These are phyloP conservation scores for Limnephilus rhombicus DNA, from an alignment of 2,888 invertebrate genomes.

Conservation along the genomic window DNA sequence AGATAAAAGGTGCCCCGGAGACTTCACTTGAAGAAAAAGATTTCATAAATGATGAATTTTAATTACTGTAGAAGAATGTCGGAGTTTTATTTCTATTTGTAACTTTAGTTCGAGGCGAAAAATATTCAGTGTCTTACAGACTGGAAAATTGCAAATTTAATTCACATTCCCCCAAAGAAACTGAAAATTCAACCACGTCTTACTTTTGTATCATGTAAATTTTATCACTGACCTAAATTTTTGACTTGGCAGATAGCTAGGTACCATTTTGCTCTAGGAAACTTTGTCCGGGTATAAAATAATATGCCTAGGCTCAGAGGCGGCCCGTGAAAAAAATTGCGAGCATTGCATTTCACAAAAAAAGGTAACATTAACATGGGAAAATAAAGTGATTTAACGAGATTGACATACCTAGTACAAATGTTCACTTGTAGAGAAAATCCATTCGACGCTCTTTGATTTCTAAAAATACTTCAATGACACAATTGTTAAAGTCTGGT, in stretches of 20 bases:
- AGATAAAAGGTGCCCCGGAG: constrained; percentile 39
- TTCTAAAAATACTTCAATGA: too few relatives aligned
- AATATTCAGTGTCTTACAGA: constrained; percentile 18
- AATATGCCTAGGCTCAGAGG: background rate
- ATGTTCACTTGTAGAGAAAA: too few relatives aligned
- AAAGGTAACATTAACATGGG: too few relatives aligned
- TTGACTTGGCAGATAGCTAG: background rate
- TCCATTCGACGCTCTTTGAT: too few relatives aligned
- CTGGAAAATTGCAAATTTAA: constrained; percentile 17
- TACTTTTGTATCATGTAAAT: constrained; percentile 1
- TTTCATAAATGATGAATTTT: constrained; percentile 49
- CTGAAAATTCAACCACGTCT: background rate
- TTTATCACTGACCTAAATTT: background rate
- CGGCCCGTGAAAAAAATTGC: too few relatives aligned
- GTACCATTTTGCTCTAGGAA: background rate
- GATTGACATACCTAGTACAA: too few relatives aligned
- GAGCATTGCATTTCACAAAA: too few relatives aligned
- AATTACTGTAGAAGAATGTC: constrained; percentile 33
- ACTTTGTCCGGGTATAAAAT: background rate
- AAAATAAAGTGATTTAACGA: too few relatives aligned
- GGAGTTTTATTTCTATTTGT: constrained; percentile 30
- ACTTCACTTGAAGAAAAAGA: constrained; percentile 43
- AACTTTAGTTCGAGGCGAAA: constrained; percentile 35
- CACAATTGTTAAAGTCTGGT: too few relatives aligned
- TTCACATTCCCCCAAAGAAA: constrained; percentile 1